Evolutionary conservation across 2,113 vertebrate species (phyloP).

Genomic region (Epinephelus fuscoguttatus): DNA sequence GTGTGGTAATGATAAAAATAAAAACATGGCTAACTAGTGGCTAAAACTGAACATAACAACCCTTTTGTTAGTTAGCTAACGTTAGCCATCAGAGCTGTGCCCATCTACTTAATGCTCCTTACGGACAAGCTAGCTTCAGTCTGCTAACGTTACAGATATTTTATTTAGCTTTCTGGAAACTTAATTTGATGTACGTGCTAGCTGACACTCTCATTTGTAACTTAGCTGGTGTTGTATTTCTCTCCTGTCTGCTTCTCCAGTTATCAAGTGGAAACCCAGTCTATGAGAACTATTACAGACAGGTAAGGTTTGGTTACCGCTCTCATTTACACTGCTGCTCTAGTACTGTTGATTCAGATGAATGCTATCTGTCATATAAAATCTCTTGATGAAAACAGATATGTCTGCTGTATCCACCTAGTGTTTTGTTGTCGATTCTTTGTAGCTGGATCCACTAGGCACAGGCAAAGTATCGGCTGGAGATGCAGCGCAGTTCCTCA

Average conservation of each 20-base stretch:
- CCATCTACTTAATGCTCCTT: background rate
- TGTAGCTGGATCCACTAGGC: conserved; percentile 92
- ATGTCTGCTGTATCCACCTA: background rate
- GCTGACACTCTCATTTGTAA: background rate
- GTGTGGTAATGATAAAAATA: background rate
- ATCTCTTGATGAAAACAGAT: background rate
- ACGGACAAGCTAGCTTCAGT: background rate
- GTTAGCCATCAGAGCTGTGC: background rate
- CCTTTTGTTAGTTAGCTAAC: background rate
- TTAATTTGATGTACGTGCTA: background rate
- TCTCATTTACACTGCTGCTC: background rate
- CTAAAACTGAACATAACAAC: background rate
- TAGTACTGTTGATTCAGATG: background rate
- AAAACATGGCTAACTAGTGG: background rate
- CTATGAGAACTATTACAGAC: conserved; percentile 94
- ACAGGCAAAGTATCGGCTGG: conserved; percentile 91
- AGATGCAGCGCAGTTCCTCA: conserved; percentile 95
- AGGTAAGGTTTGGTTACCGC: conserved; percentile 80
- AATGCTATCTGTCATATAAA: background rate
- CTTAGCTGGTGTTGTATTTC: background rate
- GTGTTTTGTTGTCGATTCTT: background rate
- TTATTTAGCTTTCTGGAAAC: background rate
- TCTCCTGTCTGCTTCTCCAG: conserved; percentile 76
- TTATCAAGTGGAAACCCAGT: conserved; percentile 89
- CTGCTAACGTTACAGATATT: background rate